These are phyloP conservation scores for Hypselothyrea guttata DNA, from an alignment of 2,888 invertebrate genomes.

Conservation along the genomic window DNA sequence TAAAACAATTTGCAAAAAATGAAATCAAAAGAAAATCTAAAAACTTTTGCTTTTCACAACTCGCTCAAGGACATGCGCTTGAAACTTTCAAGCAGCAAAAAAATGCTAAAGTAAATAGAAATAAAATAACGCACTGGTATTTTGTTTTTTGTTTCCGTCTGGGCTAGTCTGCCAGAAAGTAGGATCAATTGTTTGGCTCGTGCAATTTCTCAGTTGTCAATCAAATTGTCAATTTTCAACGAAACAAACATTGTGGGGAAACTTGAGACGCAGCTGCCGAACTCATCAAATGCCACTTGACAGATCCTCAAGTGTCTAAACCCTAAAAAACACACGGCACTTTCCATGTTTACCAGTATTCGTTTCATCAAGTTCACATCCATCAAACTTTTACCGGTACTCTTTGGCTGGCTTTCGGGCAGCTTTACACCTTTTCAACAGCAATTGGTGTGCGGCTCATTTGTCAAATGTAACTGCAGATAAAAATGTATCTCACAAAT, in stretches of 20 bases:
- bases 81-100: too few species aligned
- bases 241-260: slow-evolving; percentile 21
- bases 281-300: slow-evolving; percentile 59
- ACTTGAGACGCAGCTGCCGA: slow-evolving; percentile 53
- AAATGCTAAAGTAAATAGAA: slow-evolving; percentile 3
- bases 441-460: slow-evolving; percentile 52
- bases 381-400: slow-evolving; percentile 51
- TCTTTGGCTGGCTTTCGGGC: slow-evolving; percentile 16
- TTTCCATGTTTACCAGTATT: too few species aligned
- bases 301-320: slow-evolving; percentile 51
- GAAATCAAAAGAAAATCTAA: slow-evolving; percentile 8
- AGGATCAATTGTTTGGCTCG: slow-evolving; percentile 24
- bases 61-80: slow-evolving; percentile 48
- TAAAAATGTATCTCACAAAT: slow-evolving; percentile 27
- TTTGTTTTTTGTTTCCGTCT: slow-evolving; percentile 1
- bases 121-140: slow-evolving; percentile 15
- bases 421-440: slow-evolving; percentile 50
- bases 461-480: slow-evolving; percentile 50
- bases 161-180: slow-evolving; percentile 2
- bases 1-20: slow-evolving; percentile 1
- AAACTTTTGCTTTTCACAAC: slow-evolving; percentile 25
- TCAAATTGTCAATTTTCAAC: slow-evolving; percentile 77
- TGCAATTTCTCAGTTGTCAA: slow-evolving; percentile 77
- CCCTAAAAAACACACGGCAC: too few species aligned
- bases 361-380: slow-evolving; percentile 42